Conservation (phyloP, 2,797 vertebrate genomes). For the Mus caroli region DNA sequence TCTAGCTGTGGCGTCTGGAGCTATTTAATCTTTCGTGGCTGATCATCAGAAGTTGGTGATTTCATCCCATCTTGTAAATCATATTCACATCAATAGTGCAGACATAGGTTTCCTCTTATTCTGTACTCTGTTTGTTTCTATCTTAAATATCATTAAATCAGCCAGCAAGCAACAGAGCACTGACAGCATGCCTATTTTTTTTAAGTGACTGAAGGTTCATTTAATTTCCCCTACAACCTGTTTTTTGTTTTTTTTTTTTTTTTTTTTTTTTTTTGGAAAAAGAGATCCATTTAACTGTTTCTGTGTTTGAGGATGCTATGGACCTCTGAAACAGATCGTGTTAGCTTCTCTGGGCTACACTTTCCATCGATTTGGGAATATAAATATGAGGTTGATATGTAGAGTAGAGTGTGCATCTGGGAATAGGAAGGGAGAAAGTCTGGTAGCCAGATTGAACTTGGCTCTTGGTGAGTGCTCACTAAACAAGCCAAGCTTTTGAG, state of each 20-base stretch:
- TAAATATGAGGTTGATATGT: background rate
- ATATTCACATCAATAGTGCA: constrained; percentile 50
- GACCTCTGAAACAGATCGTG: background rate
- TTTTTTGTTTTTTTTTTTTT: too few relatives aligned
- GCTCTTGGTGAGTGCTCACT: background rate
- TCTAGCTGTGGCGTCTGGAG: constrained; percentile 62
- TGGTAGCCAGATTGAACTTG: background rate
- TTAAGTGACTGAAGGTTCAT: constrained; percentile 2
- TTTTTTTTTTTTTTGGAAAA: background rate
- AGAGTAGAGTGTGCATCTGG: background rate
- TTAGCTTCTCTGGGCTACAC: background rate
- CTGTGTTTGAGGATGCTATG: background rate
- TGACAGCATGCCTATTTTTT: background rate
- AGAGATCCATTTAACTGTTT: background rate
- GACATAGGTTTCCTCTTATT: background rate
- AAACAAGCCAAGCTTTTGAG: background rate
- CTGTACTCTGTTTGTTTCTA: constrained; percentile 28
- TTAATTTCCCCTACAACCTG: background rate
- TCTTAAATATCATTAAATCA: constrained; percentile 47
- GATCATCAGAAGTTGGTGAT: constrained; percentile 57
- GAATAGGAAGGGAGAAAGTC: background rate
- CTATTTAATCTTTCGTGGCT: constrained; percentile 51
- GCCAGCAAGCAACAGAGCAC: background rate
- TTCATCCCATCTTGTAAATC: constrained; percentile 62
- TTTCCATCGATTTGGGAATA: background rate